Evolutionary conservation across 1,140 invertebrate species (phyloP).

Genomic region (Telenomus remus): DNA sequence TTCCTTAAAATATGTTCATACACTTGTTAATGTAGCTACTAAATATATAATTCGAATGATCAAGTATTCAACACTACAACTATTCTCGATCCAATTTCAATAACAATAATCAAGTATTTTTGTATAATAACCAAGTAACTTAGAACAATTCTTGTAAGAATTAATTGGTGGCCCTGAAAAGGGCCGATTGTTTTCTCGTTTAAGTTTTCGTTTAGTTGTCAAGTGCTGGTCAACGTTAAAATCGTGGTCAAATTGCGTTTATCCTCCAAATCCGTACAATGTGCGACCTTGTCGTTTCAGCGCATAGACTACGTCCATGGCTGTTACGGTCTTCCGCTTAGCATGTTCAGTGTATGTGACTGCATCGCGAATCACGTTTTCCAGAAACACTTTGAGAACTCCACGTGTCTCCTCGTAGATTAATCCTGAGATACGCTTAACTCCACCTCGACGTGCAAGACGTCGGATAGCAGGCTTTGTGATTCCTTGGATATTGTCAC

Average conservation of each 20-base stretch:
- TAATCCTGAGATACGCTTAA: slow-evolving; percentile 81
- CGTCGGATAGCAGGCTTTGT: slow-evolving; percentile 56
- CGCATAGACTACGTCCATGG: slow-evolving; percentile 16
- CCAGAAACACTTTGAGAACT: slow-evolving; percentile 13
- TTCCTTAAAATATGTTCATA: too few relatives aligned
- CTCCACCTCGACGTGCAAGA: slow-evolving; percentile 80
- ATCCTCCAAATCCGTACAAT: slow-evolving; percentile 7
- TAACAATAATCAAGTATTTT: background rate
- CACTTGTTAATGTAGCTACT: too few relatives aligned
- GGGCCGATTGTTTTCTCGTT: slow-evolving; percentile 5
- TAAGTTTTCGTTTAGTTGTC: slow-evolving; percentile 2
- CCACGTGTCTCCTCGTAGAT: slow-evolving; percentile 32
- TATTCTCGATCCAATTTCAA: too few relatives aligned
- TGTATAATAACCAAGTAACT: background rate
- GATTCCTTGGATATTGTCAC: slow-evolving; percentile 54
- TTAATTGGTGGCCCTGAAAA: background rate
- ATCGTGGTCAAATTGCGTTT: background rate
- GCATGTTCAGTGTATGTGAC: slow-evolving; percentile 8
- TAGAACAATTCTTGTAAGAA: background rate
- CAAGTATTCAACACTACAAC: too few relatives aligned
- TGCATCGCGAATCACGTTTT: slow-evolving; percentile 13
- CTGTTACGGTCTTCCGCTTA: slow-evolving; percentile 11
- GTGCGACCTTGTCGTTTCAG: slow-evolving; percentile 12
- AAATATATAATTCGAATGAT: too few relatives aligned
- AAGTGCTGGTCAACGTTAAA: too few relatives aligned